A percentile compares a stretch with the other conserved stretches of the same genome.
These are phyloP conservation scores for Syrista parreyssii DNA, from an alignment of 2,888 invertebrate genomes.

Conservation along the genomic window DNA sequence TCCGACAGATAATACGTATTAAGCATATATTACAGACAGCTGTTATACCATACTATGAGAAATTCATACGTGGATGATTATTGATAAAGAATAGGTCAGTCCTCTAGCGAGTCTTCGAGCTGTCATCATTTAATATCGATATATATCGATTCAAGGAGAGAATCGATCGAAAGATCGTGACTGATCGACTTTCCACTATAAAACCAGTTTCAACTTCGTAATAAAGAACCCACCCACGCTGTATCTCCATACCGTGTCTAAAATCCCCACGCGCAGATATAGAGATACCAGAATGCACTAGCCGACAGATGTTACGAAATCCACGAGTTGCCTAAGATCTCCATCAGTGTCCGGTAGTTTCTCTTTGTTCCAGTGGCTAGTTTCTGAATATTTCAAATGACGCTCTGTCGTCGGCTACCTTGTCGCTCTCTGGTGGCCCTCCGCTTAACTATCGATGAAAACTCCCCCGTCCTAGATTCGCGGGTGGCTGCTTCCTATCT, in stretches of 20 bases:
- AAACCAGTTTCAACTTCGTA: background rate
- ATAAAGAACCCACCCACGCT: background rate
- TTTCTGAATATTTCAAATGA: slow-evolving; percentile 30
- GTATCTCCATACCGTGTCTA: background rate
- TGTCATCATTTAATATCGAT: background rate
- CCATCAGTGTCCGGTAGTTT: slow-evolving; percentile 52
- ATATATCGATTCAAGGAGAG: background rate
- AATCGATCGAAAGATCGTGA: background rate
- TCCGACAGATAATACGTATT: background rate
- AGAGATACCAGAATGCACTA: slow-evolving; percentile 1
- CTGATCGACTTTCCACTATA: background rate
- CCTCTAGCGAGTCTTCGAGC: background rate
- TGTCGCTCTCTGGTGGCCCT: slow-evolving; percentile 3
- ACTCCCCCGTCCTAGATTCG: background rate
- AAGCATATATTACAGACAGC: background rate
- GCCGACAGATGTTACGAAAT: slow-evolving; percentile 44
- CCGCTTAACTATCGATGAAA: background rate
- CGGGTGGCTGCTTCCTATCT: background rate
- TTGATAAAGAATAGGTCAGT: background rate
- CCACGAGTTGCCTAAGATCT: slow-evolving; percentile 47
- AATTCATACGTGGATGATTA: background rate
- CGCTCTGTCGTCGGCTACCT: slow-evolving; percentile 8
- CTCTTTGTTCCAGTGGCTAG: slow-evolving; percentile 56
- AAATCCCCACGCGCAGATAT: background rate
- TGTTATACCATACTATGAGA: background rate